Conservation (phyloP, 2,113 vertebrate genomes). For the Chauna torquata region DNA sequence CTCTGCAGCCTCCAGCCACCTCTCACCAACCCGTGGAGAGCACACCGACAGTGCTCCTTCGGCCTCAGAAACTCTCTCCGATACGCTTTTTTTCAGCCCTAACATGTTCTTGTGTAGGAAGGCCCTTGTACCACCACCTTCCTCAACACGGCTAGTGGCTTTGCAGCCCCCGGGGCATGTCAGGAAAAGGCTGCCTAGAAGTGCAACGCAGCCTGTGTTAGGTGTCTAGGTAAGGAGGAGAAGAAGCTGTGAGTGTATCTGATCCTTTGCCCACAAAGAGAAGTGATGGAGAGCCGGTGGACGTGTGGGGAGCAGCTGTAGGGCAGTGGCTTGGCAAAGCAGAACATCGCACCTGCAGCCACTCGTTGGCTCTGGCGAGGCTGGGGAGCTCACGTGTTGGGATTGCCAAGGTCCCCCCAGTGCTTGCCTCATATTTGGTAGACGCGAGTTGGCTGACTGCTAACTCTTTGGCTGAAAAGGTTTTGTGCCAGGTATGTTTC, state of each 20-base stretch:
- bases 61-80: background rate
- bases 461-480: background rate
- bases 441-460: fast-evolving
- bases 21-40: fast-evolving
- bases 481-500: background rate
- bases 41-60: background rate
- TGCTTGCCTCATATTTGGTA: background rate
- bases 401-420: background rate
- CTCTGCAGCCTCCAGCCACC: background rate
- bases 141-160: background rate
- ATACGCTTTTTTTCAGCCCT: background rate
- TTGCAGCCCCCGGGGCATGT: fast-evolving
- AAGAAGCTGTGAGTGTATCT: background rate
- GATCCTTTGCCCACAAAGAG: background rate
- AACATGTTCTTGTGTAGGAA: fast-evolving
- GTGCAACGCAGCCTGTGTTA: fast-evolving
- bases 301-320: fast-evolving
- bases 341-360: background rate
- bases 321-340: background rate
- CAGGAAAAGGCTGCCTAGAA: background rate
- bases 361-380: background rate
- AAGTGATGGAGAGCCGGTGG: background rate
- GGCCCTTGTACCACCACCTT: background rate
- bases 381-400: background rate
- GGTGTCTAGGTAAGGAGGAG: background rate